Conservation (phyloP, 30 jellyfish, hydroid and myxozoan genomes). For the Turritopsis dohrnii region DNA sequence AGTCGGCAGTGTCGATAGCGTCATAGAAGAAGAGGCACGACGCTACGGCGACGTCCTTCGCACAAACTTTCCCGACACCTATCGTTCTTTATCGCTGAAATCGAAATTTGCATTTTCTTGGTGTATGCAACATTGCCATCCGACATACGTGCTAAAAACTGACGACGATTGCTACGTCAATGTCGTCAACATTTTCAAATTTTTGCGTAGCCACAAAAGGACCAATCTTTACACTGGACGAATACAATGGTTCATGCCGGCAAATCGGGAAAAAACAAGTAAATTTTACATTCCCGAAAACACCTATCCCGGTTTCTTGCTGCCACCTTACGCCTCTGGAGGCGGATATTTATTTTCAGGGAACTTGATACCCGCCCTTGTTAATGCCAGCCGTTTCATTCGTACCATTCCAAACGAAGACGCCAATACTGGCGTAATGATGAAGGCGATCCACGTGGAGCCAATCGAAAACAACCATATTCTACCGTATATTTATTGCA, state of each 20-base stretch:
- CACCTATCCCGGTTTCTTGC: not conserved
- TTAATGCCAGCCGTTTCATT: conserved; percentile 10
- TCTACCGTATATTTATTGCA: conserved; percentile 38
- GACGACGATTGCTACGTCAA: conserved; percentile 51
- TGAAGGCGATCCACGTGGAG: conserved; percentile 1
- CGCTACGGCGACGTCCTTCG: conserved; percentile 17
- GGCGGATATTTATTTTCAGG: conserved; percentile 45
- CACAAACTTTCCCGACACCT: conserved; percentile 19
- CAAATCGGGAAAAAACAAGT: conserved; percentile 34
- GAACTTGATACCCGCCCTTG: conserved; percentile 22
- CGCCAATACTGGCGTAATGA: conserved; percentile 37
- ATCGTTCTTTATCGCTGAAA: conserved; percentile 10
- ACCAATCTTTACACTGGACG: conserved; percentile 33
- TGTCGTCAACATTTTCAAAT: not conserved
- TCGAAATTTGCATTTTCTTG: conserved; percentile 22
- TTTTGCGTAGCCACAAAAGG: not conserved
- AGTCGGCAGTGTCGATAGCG: not conserved
- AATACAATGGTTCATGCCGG: conserved; percentile 48
- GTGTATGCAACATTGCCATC: conserved; percentile 15
- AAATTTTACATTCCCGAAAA: conserved; percentile 28
- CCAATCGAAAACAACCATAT: conserved; percentile 21
- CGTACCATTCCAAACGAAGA: conserved; percentile 35
- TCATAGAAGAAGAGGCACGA: conserved; percentile 4
- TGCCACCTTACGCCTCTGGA: conserved; percentile 48
- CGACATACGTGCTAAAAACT: conserved; percentile 31